Base-by-base conservation (phyloP, 2,888 invertebrate species). In the Cosmia trapezina region DNA sequence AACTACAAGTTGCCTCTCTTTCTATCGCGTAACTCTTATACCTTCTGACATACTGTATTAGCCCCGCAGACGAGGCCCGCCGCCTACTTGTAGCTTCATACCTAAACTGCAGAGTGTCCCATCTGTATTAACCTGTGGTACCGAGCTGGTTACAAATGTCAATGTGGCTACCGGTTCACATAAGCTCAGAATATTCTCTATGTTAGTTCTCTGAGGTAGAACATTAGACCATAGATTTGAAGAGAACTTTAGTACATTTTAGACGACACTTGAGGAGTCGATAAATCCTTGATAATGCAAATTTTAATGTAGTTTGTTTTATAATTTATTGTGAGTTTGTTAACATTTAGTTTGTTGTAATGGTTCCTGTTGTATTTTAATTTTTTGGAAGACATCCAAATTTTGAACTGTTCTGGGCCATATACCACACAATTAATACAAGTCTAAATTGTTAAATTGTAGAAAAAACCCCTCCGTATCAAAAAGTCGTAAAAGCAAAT, bases 221-320 rank as follows among this genome's bases (percentile, higher is more conserved):
- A 53, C 0, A 56, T 45, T 70, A 49, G 47, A 74, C 51, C n/a
- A 61, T 65, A 65, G 67, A 61, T 62, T 64, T 51, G 59, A 59
- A 33, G 59, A 65, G 49, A 54, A 61, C 19, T 72, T 80, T 57
- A 62, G 69, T 83, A 72, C 4, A 82, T 60, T 67, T 73, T 81
- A 57, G 57, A 72, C 61, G 53, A 65, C 67, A 83, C 76, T 33
- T 49, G 3, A 61, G 62, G 57, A 70, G 80, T 76, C 61, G 33
- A 66, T 60, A 66, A 79, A 81, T 54, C 47, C 17, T 78, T 47
- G 22, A 47, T 17, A 4, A 65, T 45, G 8, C 49, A 54, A 45
- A 33, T 59, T 41, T 8, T 60, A 45, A 14, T 14, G 51, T 79
- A 69, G 57, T 63, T 65, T 70, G 33, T 59, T 62, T 49, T 4